Conservation (phyloP, 2,113 vertebrate genomes). For the Carollia perspicillata region DNA sequence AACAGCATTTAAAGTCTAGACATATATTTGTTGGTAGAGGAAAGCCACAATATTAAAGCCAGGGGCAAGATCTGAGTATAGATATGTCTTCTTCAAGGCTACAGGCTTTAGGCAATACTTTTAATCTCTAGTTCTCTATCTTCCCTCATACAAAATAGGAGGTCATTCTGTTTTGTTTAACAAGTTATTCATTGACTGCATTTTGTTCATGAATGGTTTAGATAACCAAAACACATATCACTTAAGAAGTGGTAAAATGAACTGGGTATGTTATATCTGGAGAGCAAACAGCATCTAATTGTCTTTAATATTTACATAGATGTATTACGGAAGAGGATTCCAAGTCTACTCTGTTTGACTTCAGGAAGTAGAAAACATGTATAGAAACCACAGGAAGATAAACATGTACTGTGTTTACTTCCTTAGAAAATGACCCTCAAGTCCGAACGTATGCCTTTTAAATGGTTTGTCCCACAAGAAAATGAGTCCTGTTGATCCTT, state of each 20-base stretch:
- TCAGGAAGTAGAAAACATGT: background rate
- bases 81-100: background rate
- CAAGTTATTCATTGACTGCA: background rate
- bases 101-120: background rate
- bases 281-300: background rate
- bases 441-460: background rate
- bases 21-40: background rate
- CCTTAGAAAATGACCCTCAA: background rate
- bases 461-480: background rate
- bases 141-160: background rate
- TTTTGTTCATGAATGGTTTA: background rate
- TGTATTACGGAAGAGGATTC: background rate
- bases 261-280: background rate
- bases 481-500: background rate
- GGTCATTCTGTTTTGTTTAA: background rate
- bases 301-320: background rate
- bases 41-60: background rate
- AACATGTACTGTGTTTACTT: background rate
- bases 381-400: background rate
- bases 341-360: background rate
- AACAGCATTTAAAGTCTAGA: background rate
- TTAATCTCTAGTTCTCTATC: background rate
- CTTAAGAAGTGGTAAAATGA: background rate
- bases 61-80: background rate
- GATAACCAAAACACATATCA: background rate